Conservation (phyloP, 2,797 vertebrate species). For the Sebastes diaconus region DNA sequence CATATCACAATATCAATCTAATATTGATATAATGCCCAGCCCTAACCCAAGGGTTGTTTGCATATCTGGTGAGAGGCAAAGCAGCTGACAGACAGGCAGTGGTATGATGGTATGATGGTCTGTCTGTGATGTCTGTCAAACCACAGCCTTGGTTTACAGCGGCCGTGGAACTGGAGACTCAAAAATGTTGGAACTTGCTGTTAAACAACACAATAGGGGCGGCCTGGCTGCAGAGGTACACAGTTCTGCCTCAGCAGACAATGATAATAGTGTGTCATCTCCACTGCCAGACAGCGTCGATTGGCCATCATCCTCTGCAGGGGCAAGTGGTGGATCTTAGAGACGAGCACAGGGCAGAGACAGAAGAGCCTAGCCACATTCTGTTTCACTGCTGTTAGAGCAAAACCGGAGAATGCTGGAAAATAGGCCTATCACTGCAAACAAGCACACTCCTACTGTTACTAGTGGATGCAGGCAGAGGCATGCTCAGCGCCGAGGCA, state of each 20-base stretch:
- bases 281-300: constrained; percentile 11
- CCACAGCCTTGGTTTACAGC: not conserved
- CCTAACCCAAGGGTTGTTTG: not conserved
- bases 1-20: no score
- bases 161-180: not conserved
- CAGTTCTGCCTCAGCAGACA: constrained; percentile 15
- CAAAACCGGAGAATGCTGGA: constrained; percentile 30
- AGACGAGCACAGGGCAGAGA: constrained; percentile 23
- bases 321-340: constrained; percentile 44
- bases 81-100: not conserved
- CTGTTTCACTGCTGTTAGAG: constrained; percentile 42
- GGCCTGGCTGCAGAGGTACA: constrained; percentile 1
- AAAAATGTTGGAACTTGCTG: constrained; percentile 12
- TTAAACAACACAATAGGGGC: constrained; percentile 9
- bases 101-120: not conserved
- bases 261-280: constrained; percentile 30
- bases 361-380: constrained; percentile 28
- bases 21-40: no score
- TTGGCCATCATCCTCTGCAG: constrained; percentile 23
- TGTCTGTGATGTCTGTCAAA: not conserved
- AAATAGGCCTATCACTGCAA: constrained; percentile 44
- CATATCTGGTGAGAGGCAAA: not conserved
- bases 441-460: constrained; percentile 30
- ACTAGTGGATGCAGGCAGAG: constrained; percentile 13
- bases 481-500: not conserved